Percentiles rank a stretch among this genome's conserved stretches.
Evolutionary conservation across 2,113 vertebrate genomes (phyloP).

Genomic region (Phocoena phocoena): DNA sequence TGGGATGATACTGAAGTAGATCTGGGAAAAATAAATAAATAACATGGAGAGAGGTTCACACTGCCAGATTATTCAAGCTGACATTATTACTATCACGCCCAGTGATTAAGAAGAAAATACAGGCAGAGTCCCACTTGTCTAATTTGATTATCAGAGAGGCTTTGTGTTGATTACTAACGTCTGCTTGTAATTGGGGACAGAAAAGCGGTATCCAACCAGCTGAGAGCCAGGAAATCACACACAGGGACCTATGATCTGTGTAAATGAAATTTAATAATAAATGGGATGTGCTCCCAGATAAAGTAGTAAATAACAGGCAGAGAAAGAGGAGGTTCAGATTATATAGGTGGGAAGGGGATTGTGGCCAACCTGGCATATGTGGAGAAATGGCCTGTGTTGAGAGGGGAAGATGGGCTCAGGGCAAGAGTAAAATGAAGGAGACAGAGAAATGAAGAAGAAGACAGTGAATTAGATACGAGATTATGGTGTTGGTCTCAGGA

Average conservation of each 20-base stretch:
- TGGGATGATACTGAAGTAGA: conserved; percentile 38
- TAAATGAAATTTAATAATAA: conserved; percentile 74
- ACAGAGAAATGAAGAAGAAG: background rate
- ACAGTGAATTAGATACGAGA: background rate
- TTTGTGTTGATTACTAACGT: conserved; percentile 66
- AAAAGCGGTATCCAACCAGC: conserved; percentile 48
- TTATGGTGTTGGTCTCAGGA: background rate
- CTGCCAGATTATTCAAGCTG: conserved; percentile 59
- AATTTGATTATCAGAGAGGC: conserved; percentile 77
- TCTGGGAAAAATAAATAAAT: conserved; percentile 28
- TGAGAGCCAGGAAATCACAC: conserved; percentile 45
- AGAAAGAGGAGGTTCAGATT: background rate
- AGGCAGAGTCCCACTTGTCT: conserved; percentile 74
- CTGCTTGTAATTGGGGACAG: conserved; percentile 59
- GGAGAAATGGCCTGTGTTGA: conserved; percentile 15
- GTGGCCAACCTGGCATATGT: background rate
- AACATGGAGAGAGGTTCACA: conserved; percentile 17
- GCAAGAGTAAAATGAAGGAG: background rate
- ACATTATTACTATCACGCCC: conserved; percentile 77
- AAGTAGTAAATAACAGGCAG: conserved; percentile 51
- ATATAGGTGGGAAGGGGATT: background rate
- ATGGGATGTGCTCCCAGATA: conserved; percentile 62
- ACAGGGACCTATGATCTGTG: conserved; percentile 43
- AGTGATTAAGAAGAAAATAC: conserved; percentile 78
- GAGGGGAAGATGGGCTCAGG: background rate